Evolutionary conservation across 2,797 vertebrate species (phyloP).

Genomic region (Notamacropus eugenii): DNA sequence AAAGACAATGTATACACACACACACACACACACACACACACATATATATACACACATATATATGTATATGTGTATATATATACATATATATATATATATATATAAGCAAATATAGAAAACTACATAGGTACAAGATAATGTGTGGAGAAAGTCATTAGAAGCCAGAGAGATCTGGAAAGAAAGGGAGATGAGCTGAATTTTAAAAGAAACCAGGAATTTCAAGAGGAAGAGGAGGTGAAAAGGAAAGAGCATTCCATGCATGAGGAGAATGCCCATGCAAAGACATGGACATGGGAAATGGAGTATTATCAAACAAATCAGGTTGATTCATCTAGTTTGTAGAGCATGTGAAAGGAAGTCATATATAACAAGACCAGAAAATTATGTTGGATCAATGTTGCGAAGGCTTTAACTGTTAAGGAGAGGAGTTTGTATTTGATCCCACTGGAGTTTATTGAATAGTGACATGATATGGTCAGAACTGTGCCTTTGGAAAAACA

Average conservation of each 20-base stretch:
- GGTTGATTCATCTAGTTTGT: not conserved
- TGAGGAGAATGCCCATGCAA: not conserved
- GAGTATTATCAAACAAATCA: not conserved
- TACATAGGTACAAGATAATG: not conserved
- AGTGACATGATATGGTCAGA: not conserved
- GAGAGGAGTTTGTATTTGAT: not conserved
- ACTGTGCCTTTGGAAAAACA: not conserved
- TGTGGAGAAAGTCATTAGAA: not conserved
- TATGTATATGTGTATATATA: no score
- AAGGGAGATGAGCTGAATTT: not conserved
- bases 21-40: no score
- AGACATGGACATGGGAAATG: not conserved
- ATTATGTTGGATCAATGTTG: not conserved
- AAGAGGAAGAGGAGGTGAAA: not conserved
- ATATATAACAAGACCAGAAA: not conserved
- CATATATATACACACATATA: no score
- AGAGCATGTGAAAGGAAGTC: not conserved
- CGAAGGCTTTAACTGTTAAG: not conserved
- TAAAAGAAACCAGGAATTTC: not conserved
- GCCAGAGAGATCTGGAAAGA: not conserved
- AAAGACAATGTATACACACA: no score
- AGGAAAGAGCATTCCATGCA: not conserved
- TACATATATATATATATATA: no score
- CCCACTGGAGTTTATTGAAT: not conserved
- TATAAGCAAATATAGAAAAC: not conserved